A percentile compares a stretch with the other conserved stretches of the same genome.
Evolutionary conservation across 2,113 vertebrate species (phyloP).

Genomic region (Anas platyrhynchos): DNA sequence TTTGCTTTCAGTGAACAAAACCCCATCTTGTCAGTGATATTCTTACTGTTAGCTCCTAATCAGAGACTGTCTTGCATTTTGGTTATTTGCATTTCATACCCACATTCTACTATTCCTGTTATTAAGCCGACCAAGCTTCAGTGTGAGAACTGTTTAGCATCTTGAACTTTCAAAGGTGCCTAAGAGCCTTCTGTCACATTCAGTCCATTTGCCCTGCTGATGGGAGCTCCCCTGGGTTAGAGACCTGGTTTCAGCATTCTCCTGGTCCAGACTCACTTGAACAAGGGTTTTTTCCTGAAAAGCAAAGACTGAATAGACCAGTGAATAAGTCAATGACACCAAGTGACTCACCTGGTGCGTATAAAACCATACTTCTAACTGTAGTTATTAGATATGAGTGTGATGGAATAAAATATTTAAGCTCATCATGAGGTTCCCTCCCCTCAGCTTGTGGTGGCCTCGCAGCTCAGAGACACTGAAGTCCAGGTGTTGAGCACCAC

Average conservation of each 20-base stretch:
- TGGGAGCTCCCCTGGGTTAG: not conserved
- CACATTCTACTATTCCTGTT: not conserved
- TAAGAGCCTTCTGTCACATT: not conserved
- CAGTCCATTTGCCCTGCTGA: not conserved
- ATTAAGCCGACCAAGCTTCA: not conserved
- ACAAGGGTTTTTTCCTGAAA: not conserved
- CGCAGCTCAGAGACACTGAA: fast-evolving
- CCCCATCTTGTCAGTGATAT: not conserved
- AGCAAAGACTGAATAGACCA: not conserved
- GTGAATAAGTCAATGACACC: not conserved
- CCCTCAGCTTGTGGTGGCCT: fast-evolving
- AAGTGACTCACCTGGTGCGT: not conserved
- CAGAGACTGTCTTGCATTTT: not conserved
- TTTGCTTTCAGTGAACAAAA: not conserved
- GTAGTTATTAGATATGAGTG: not conserved
- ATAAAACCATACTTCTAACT: not conserved
- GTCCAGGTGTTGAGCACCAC: not conserved
- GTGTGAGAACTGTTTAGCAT: not conserved
- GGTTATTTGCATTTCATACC: not conserved
- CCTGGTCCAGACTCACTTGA: not conserved
- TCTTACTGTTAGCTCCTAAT: not conserved
- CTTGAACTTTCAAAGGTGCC: not conserved
- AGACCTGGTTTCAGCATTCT: fast-evolving
- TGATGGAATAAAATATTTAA: not conserved
- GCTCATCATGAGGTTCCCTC: fast-evolving